Conservation (phyloP, 2,797 vertebrate genomes). For the Clamator glandarius region DNA sequence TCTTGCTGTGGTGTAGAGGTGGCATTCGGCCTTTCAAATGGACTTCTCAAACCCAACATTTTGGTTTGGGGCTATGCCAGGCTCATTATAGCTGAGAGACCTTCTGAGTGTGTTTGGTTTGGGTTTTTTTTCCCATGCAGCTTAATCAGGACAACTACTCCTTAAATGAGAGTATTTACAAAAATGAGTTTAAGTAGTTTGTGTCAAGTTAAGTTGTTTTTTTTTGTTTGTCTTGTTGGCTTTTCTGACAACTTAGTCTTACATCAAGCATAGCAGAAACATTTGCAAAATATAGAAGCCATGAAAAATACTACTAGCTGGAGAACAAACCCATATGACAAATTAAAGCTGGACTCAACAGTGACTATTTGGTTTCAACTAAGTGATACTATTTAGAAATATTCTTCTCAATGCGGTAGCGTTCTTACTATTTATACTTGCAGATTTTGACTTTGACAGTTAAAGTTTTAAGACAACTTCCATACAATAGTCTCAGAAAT, state of each 20-base stretch:
- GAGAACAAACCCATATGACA: not conserved
- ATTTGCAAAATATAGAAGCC: not conserved
- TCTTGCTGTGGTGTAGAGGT: not conserved
- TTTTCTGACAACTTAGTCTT: not conserved
- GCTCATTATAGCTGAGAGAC: not conserved
- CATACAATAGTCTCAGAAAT: not conserved
- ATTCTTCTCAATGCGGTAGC: not conserved
- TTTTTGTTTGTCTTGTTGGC: not conserved
- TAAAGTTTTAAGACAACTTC: not conserved
- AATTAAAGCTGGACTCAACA: not conserved
- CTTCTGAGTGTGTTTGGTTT: not conserved
- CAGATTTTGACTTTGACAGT: not conserved
- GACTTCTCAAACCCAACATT: conserved; percentile 5
- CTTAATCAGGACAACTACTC: not conserved
- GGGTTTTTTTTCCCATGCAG: not conserved
- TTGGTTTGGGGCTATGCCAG: conserved; percentile 31
- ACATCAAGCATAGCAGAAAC: not conserved
- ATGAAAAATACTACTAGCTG: not conserved
- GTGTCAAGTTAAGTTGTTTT: not conserved
- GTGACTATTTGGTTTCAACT: not conserved
- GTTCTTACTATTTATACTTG: not conserved
- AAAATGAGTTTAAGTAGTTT: not conserved
- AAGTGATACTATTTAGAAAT: not conserved
- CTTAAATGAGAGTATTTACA: not conserved
- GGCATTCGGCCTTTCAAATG: not conserved